phyloP scores from a whole-genome alignment of 1,140 invertebrate genomes.

The Hylaeus anthracinus region DNA sequence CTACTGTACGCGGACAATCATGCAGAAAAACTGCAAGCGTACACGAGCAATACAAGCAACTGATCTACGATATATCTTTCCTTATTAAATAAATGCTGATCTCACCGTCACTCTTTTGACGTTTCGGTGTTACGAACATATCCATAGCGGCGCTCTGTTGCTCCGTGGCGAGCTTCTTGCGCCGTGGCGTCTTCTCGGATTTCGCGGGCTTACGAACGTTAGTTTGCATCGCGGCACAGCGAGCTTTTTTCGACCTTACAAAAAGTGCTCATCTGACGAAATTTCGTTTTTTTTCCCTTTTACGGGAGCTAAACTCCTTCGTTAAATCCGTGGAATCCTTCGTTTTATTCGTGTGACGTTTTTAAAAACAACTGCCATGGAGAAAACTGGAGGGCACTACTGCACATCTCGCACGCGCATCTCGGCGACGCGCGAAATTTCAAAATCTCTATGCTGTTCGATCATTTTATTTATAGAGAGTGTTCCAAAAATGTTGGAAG shows the following conservation, averaged over 20 bases:
- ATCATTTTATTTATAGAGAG: too few relatives aligned
- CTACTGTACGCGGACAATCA: conserved; percentile 50
- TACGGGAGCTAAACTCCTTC: not conserved
- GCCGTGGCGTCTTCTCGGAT: conserved; percentile 69
- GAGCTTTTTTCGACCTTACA: too few relatives aligned
- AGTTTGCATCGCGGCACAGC: conserved; percentile 43
- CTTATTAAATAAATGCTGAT: conserved; percentile 48
- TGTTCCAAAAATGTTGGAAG: too few relatives aligned
- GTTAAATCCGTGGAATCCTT: not conserved
- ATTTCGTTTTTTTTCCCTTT: not conserved
- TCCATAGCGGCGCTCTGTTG: conserved; percentile 76
- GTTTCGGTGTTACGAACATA: conserved; percentile 76
- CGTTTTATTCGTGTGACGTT: conserved; percentile 60
- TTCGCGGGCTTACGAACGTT: conserved; percentile 73
- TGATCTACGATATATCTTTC: conserved; percentile 30
- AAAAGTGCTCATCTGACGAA: not conserved
- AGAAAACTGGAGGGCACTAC: conserved; percentile 46
- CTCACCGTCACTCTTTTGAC: conserved; percentile 79
- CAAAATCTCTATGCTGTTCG: not conserved
- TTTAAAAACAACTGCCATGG: conserved; percentile 69
- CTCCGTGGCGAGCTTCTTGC: conserved; percentile 64
- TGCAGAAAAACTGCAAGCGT: conserved; percentile 60
- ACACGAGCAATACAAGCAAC: conserved; percentile 54
- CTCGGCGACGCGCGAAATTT: conserved; percentile 44
- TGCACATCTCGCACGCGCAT: conserved; percentile 1